Conservation (phyloP, 2,113 vertebrate species). For the Furnarius figulus region DNA sequence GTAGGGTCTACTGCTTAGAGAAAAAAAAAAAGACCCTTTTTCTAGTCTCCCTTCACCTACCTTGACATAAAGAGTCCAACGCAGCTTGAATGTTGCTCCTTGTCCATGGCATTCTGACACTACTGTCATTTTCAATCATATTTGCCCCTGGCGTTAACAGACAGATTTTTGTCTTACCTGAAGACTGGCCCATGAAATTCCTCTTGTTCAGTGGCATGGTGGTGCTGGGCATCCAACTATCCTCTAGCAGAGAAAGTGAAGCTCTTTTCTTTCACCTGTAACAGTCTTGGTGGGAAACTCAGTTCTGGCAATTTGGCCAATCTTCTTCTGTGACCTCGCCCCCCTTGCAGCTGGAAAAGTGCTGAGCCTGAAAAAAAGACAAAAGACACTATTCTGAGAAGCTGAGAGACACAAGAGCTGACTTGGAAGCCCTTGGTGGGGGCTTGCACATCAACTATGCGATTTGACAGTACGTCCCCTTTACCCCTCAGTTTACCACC, state of each 20-base stretch:
- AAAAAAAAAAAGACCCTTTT: background rate
- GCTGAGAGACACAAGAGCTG: conserved; percentile 2
- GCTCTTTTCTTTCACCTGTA: background rate
- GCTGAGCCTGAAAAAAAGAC: background rate
- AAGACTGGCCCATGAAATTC: background rate
- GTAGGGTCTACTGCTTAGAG: background rate
- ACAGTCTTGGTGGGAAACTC: background rate
- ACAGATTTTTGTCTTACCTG: background rate
- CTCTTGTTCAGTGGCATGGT: background rate
- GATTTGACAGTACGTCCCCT: background rate
- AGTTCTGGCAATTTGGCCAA: background rate
- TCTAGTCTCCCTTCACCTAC: background rate
- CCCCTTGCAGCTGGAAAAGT: background rate
- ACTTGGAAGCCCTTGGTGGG: background rate
- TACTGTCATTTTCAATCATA: background rate
- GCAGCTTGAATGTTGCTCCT: background rate
- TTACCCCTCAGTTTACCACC: conserved; percentile 14
- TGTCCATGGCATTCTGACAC: background rate
- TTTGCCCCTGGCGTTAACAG: background rate
- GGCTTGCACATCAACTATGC: background rate
- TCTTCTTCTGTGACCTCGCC: background rate
- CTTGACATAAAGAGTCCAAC: background rate
- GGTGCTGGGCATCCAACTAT: background rate
- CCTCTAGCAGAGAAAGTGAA: background rate
- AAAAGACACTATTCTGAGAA: background rate